Evolutionary conservation across 2,888 invertebrate species (phyloP).

Genomic region (Scrobipalpa atriplicella): DNA sequence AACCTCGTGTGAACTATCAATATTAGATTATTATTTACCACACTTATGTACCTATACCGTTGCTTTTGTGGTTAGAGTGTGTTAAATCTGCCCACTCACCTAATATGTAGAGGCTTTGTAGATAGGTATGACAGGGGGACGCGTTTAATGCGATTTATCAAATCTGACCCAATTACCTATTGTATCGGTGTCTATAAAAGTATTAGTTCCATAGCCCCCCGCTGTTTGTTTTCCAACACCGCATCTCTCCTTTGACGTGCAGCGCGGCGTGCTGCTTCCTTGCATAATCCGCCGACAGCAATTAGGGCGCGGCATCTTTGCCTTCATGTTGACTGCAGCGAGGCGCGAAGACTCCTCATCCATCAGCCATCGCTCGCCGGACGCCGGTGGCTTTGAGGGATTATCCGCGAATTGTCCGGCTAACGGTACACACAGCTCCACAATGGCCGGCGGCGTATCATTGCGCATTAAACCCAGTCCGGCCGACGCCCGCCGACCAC

Average conservation of each 20-base stretch:
- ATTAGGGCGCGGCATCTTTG: slow-evolving; percentile 71
- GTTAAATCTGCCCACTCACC: neutral
- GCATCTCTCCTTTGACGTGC: slow-evolving; percentile 57
- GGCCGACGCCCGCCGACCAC: slow-evolving; percentile 58
- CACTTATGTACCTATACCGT: neutral
- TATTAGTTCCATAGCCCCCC: slow-evolving; percentile 46
- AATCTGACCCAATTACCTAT: slow-evolving; percentile 38
- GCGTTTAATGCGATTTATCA: slow-evolving; percentile 42
- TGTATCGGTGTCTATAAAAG: slow-evolving; percentile 10
- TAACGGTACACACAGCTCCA: slow-evolving; percentile 67
- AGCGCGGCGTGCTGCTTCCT: slow-evolving; percentile 61
- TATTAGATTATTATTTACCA: neutral
- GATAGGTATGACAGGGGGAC: neutral
- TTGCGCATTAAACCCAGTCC: slow-evolving; percentile 73
- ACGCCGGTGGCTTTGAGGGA: slow-evolving; percentile 72
- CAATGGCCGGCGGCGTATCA: slow-evolving; percentile 71
- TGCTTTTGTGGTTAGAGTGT: neutral
- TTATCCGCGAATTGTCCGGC: slow-evolving; percentile 71
- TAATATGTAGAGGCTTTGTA: neutral
- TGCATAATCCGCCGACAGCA: slow-evolving; percentile 70
- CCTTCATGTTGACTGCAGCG: slow-evolving; percentile 70
- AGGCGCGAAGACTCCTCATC: slow-evolving; percentile 76
- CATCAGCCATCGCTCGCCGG: slow-evolving; percentile 53
- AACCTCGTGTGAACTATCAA: slow-evolving; percentile 5
- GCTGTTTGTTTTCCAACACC: slow-evolving; percentile 72